Evolutionary conservation across 1,140 invertebrate genomes (phyloP).

Genomic region (Sarcophaga peregrina): DNA sequence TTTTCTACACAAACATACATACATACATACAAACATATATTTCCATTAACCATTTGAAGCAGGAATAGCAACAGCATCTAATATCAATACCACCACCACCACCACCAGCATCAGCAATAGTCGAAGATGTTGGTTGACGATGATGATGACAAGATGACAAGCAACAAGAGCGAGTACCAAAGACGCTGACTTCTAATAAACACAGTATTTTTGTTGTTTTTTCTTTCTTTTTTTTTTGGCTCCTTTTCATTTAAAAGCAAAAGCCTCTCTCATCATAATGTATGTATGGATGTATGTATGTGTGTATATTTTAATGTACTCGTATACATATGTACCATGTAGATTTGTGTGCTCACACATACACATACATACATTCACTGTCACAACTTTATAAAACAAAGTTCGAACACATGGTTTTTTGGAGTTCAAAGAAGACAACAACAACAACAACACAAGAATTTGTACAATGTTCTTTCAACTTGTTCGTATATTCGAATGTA

Average conservation of each 20-base stretch:
- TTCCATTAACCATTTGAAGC: background rate
- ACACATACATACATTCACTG: conserved; percentile 7
- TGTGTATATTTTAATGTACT: conserved; percentile 9
- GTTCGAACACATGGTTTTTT: conserved; percentile 36
- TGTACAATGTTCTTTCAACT: background rate
- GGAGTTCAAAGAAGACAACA: background rate
- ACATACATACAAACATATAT: no score
- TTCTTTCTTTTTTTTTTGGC: background rate
- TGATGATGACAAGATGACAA: background rate
- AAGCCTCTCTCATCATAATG: background rate
- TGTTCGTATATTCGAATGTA: background rate
- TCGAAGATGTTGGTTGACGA: background rate
- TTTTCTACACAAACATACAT: background rate
- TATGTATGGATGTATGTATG: background rate
- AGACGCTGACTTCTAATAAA: background rate
- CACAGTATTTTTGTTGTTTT: background rate
- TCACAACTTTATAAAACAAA: conserved; percentile 35
- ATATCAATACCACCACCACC: no score
- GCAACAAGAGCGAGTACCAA: conserved; percentile 2
- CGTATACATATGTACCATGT: no score
- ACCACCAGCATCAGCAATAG: background rate
- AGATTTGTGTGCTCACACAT: background rate
- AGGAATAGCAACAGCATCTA: no score
- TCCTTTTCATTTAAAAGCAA: background rate
- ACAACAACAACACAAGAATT: background rate